These are phyloP conservation scores for Eupithecia tripunctaria DNA, from an alignment of 2,888 invertebrate species.

Conservation along the genomic window DNA sequence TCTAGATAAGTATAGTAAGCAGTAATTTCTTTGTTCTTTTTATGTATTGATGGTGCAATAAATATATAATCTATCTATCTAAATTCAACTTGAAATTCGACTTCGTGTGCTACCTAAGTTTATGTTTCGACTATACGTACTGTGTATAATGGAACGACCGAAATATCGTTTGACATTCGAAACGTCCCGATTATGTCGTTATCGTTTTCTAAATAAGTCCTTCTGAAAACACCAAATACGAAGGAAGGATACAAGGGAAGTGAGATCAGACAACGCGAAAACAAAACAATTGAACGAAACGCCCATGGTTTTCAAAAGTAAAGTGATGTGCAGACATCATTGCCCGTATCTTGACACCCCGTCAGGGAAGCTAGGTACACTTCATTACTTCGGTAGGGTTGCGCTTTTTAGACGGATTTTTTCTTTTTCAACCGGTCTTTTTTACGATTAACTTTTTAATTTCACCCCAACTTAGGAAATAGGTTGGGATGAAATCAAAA, in stretches of 20 bases:
- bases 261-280: constrained; percentile 28
- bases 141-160: no score
- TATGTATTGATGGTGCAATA: no score
- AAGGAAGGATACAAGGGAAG: constrained; percentile 8
- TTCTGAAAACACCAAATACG: neutral
- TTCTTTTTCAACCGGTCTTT: constrained; percentile 5
- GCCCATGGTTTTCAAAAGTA: constrained; percentile 52
- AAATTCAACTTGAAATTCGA: no score
- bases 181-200: neutral
- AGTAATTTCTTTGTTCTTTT: no score
- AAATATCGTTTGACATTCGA: no score
- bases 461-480: no score
- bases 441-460: neutral
- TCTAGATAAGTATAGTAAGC: no score
- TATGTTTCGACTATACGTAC: no score
- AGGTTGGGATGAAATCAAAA: no score
- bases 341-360: constrained; percentile 79
- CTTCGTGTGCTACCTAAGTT: no score
- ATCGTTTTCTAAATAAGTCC: neutral
- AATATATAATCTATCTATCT: no score
- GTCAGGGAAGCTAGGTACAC: constrained; percentile 80
- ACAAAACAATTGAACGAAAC: constrained; percentile 39
- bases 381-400: constrained; percentile 75
- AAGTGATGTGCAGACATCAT: constrained; percentile 66
- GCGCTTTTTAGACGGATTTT: constrained; percentile 10